A percentile compares a stretch with the other conserved stretches of the same genome.
Conservation (phyloP, 2,113 vertebrate genomes). For the Loxodonta africana region DNA sequence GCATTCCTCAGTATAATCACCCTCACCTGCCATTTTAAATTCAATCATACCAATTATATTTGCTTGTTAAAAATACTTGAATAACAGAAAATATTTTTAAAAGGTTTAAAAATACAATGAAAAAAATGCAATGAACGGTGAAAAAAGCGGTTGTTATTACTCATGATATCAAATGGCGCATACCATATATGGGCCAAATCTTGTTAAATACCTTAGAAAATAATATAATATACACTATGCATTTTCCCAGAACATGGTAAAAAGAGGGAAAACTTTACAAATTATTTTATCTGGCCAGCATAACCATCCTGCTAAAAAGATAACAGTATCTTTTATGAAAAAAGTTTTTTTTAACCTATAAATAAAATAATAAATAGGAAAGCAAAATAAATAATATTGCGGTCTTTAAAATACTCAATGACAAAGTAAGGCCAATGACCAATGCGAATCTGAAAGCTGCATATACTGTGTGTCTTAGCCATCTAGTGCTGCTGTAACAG, state of each 20-base stretch:
- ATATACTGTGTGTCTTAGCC: neutral
- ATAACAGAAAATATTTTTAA: slow-evolving; percentile 7
- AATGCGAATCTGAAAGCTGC: neutral
- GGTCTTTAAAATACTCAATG: slow-evolving; percentile 34
- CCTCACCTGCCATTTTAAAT: neutral
- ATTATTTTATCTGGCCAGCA: neutral
- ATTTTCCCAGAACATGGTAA: slow-evolving; percentile 39
- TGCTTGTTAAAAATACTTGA: slow-evolving; percentile 51
- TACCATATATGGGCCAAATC: slow-evolving; percentile 12
- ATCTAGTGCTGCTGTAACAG: no score
- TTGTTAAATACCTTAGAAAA: slow-evolving; percentile 31
- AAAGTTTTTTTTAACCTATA: slow-evolving; percentile 36
- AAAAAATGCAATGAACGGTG: neutral
- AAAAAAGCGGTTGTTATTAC: slow-evolving; percentile 10
- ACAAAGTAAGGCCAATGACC: slow-evolving; percentile 9
- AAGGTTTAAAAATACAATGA: neutral
- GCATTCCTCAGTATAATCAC: neutral
- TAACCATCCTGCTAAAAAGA: neutral
- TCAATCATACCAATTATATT: neutral
- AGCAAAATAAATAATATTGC: slow-evolving; percentile 24
- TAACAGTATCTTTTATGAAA: neutral
- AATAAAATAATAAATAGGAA: slow-evolving; percentile 21
- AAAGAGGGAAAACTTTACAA: neutral
- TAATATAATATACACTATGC: neutral
- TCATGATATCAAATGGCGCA: slow-evolving; percentile 39